Evolutionary conservation across 53 echinoderm and acorn worm species (phyloP).

Genomic region (Patiria pectinifera): DNA sequence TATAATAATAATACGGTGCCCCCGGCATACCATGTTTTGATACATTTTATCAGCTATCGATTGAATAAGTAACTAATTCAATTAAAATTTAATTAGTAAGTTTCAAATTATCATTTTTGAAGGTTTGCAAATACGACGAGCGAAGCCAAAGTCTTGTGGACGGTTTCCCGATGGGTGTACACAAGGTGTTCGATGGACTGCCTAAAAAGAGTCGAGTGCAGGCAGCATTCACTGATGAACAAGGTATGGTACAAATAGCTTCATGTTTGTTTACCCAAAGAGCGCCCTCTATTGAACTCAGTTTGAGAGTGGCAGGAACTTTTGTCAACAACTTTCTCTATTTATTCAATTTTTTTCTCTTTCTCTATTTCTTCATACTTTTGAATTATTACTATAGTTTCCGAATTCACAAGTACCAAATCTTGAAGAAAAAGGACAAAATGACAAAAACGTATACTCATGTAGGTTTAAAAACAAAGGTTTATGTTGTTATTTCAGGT

Average conservation of each 20-base stretch:
- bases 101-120: not conserved
- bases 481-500: constrained; percentile 1
- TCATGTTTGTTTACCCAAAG: not conserved
- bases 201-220: constrained; percentile 51
- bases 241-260: not conserved
- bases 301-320: not conserved
- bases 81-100: too few species aligned
- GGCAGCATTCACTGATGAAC: constrained; percentile 56
- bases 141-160: not conserved
- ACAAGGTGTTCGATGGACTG: constrained; percentile 50
- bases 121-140: constrained; percentile 77
- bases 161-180: constrained; percentile 28
- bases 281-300: not conserved
- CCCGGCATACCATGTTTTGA: not conserved
- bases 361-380: not conserved
- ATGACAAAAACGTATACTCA: too few species aligned
- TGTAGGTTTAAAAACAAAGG: not conserved
- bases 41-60: not conserved
- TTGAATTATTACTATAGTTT: not conserved
- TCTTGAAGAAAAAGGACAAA: not conserved
- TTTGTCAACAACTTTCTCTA: not conserved
- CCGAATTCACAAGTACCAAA: not conserved
- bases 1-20: not conserved
- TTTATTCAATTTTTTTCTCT: not conserved
- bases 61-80: not conserved